A percentile compares a stretch with the other conserved stretches of the same genome.
Conservation (phyloP, 2,888 invertebrate species). For the Habrosyne pyritoides region DNA sequence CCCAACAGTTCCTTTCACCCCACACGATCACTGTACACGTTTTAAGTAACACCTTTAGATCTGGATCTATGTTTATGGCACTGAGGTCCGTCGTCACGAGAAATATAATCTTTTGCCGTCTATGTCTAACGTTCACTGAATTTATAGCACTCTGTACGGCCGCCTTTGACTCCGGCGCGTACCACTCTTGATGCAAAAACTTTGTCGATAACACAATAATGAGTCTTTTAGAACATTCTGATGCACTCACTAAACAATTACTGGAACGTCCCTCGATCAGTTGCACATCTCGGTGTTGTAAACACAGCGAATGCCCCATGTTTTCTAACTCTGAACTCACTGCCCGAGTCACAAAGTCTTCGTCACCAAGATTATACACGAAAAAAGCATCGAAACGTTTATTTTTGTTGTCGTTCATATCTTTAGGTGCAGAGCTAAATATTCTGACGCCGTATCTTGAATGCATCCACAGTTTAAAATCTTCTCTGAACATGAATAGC, state of each 20-base stretch:
- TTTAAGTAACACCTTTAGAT: conserved; percentile 88
- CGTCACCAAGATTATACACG: conserved; percentile 92
- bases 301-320: conserved; percentile 84
- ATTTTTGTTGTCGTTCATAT: conserved; percentile 84
- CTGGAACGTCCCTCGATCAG: conserved; percentile 82
- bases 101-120: conserved; percentile 84
- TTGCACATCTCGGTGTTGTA: conserved; percentile 86
- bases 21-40: conserved; percentile 90
- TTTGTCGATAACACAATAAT: conserved; percentile 91
- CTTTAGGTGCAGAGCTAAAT: conserved; percentile 85
- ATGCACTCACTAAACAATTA: conserved; percentile 80
- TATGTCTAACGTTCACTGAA: conserved; percentile 86
- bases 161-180: conserved; percentile 90
- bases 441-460: conserved; percentile 90
- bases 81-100: conserved; percentile 81
- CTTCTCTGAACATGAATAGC: conserved; percentile 89
- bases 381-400: conserved; percentile 94
- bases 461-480: conserved; percentile 91
- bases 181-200: conserved; percentile 93
- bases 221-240: conserved; percentile 87
- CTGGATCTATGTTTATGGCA: conserved; percentile 88
- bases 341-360: conserved; percentile 87
- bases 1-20: conserved; percentile 94
- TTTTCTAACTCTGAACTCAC: conserved; percentile 90
- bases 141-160: conserved; percentile 89